Conservation (phyloP, 2,113 vertebrate species). For the Phyllostomus hastatus region DNA sequence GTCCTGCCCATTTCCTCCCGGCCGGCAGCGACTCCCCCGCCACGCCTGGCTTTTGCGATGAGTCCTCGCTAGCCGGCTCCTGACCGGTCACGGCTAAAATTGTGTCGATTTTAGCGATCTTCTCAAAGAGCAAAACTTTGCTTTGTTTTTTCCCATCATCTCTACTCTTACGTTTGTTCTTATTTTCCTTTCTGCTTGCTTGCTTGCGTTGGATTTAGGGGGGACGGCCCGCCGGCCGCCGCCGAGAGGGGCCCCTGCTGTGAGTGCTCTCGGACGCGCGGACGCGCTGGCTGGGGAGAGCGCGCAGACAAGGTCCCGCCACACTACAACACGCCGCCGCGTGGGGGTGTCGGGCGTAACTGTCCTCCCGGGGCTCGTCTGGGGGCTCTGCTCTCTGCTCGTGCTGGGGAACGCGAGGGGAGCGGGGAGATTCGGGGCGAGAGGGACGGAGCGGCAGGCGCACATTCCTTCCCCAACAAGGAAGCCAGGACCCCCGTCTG, state of each 20-base stretch:
- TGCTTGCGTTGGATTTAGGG: not conserved
- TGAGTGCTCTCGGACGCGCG: not conserved
- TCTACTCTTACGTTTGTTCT: not conserved
- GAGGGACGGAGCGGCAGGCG: not conserved
- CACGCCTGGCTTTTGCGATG: not conserved
- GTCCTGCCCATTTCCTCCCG: not conserved
- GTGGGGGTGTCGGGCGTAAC: not conserved
- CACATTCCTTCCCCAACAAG: not conserved
- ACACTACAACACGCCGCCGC: not conserved
- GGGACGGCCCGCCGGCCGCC: too few species aligned
- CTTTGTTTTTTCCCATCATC: not conserved
- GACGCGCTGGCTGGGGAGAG: not conserved
- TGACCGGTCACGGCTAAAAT: fast-evolving
- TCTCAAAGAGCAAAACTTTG: not conserved
- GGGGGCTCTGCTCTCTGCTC: not conserved
- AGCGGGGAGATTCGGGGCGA: too few species aligned
- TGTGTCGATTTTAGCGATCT: not conserved
- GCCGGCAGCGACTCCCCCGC: not conserved
- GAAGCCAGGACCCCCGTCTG: not conserved
- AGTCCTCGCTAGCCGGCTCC: not conserved
- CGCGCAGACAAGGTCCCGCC: not conserved
- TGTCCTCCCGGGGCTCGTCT: not conserved
- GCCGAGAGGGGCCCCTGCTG: too few species aligned
- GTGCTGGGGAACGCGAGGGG: not conserved
- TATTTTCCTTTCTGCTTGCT: not conserved